Base-by-base conservation (phyloP, 2,888 invertebrate species). In the Rotaria magnacalcarata region DNA sequence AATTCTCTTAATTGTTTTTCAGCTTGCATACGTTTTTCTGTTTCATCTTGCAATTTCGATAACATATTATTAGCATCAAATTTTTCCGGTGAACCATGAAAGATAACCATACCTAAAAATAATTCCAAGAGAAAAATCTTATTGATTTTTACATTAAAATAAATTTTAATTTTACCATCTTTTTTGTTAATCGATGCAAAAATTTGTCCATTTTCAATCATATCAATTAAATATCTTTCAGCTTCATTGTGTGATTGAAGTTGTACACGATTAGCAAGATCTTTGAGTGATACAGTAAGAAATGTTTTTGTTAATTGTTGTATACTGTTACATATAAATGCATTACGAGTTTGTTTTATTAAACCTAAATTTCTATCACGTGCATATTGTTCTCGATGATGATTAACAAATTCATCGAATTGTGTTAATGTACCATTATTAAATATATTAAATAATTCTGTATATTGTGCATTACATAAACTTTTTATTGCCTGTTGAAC, bases 161-260 rank as follows among this genome's bases (percentile, higher is more conserved):
- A 34, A 10, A 56, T 84, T 21, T 24, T 47, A 54, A 10, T 27
- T 19, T 52, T 84, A 86, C 97, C 97, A 92, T 97, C 97, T 91
- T 95, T 96, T 92, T 97, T 96, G 92, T 97, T 96, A 88, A 98
- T 97, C 89, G 95, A 95, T 50, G 97, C 97, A 92, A 94, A 96
- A 89, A 98, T 97, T 92, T 97, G 96, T 86, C 95, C 95, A 90
- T 96, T 96, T 92, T 96, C 96, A 89, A 98, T 97, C 97, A 98
- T 97, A 90, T 96, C 94, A 86, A 97, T 93, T 89, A 98, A 95
- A 90, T 96, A 96, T 90, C 94, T 94, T 91, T 98, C 97, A 16
- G 97, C 97, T 90, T 96, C 96, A 41, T 93, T 93, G 0, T 96
- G 95, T 86, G 94, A 94, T 47, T 94, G 92, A 87, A 97, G 92